Percentiles rank a stretch among this genome's conserved stretches.
phyloP scores from a whole-genome alignment of 2,888 invertebrate species.

The Hirtodrosophila cameraria region DNA sequence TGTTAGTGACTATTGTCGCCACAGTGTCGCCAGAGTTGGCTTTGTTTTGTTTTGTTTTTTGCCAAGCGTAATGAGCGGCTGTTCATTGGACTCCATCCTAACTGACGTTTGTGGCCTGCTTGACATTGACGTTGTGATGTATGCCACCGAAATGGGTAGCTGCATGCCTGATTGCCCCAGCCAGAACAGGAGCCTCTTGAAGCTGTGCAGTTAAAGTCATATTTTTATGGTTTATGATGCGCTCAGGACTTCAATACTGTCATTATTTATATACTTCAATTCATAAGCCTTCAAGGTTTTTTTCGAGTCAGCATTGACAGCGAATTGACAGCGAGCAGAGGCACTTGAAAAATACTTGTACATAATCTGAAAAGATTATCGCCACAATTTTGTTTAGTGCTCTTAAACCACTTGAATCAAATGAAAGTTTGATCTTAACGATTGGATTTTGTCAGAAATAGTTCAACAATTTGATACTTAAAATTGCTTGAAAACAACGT shows the following conservation, averaged over 20 bases:
- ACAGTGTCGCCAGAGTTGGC: slow-evolving; percentile 61
- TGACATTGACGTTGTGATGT: slow-evolving; percentile 78
- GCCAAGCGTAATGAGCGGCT: slow-evolving; percentile 63
- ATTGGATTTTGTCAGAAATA: not conserved
- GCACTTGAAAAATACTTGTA: slow-evolving; percentile 29
- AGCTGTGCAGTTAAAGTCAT: slow-evolving; percentile 28
- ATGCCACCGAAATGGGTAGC: slow-evolving; percentile 63
- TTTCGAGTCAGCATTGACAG: slow-evolving; percentile 4
- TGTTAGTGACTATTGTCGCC: slow-evolving; percentile 39
- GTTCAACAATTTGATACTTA: no score
- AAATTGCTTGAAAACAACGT: not conserved
- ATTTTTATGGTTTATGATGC: slow-evolving; percentile 53
- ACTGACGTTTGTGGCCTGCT: slow-evolving; percentile 58
- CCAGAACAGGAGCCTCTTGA: slow-evolving; percentile 18
- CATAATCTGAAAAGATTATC: slow-evolving; percentile 16
- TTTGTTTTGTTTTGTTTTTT: no score
- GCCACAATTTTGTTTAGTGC: not conserved
- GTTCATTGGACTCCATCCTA: slow-evolving; percentile 35
- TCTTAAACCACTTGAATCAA: slow-evolving; percentile 7
- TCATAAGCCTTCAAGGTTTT: slow-evolving; percentile 49
- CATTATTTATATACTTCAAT: slow-evolving; percentile 37
- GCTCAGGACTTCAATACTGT: slow-evolving; percentile 34
- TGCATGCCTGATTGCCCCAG: slow-evolving; percentile 64
- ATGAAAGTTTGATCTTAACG: not conserved
- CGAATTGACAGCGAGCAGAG: slow-evolving; percentile 3